phyloP scores from a whole-genome alignment of 2,113 vertebrate genomes.

The Scolopax mira region DNA sequence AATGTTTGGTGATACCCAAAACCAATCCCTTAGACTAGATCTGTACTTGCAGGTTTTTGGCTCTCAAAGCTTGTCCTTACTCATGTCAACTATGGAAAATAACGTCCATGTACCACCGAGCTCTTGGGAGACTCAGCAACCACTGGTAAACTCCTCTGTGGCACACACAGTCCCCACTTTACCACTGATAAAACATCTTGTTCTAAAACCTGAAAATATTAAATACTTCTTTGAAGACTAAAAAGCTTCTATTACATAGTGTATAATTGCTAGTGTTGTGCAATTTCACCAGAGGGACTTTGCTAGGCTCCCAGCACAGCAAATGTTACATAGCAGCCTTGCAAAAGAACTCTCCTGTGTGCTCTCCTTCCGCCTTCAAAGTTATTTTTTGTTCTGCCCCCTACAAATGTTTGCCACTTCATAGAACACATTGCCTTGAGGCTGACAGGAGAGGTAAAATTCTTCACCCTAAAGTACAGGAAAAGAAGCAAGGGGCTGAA shows the following conservation, averaged over 20 bases:
- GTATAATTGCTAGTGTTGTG: background rate
- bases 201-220: background rate
- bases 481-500: background rate
- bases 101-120: background rate
- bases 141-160: background rate
- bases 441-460: background rate
- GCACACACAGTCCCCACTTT: background rate
- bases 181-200: background rate
- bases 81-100: background rate
- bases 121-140: background rate
- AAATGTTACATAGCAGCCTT: background rate
- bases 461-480: background rate
- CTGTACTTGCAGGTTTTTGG: background rate
- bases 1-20: background rate
- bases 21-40: background rate
- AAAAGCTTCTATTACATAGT: background rate
- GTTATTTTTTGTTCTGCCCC: background rate
- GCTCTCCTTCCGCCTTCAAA: background rate
- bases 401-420: background rate
- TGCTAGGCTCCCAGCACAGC: background rate
- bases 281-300: slow-evolving; percentile 3
- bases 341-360: background rate
- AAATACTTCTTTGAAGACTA: background rate
- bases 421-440: background rate
- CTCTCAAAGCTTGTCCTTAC: background rate